Evolutionary conservation across 2,797 vertebrate genomes (phyloP).

Genomic region (Hylomyscus alleni): DNA sequence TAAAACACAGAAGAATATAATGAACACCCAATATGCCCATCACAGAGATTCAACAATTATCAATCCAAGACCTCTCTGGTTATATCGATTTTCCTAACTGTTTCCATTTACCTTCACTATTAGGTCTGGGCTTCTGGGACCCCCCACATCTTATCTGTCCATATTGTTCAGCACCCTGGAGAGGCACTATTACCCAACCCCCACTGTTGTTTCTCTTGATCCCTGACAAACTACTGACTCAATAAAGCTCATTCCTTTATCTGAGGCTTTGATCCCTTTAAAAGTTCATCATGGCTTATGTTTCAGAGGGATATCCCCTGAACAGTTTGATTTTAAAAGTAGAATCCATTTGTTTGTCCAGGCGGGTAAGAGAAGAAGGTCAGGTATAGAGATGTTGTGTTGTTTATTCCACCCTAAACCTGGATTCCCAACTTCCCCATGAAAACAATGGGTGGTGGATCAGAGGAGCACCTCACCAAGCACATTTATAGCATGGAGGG

Average conservation of each 20-base stretch:
- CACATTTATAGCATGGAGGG: not conserved
- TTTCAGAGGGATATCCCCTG: slow-evolving; percentile 21
- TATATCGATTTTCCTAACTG: not conserved
- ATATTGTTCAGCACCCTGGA: slow-evolving; percentile 12
- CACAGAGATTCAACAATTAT: slow-evolving; percentile 35
- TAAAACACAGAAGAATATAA: slow-evolving; percentile 17
- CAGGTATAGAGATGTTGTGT: not conserved
- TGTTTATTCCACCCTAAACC: slow-evolving; percentile 38
- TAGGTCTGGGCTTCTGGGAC: not conserved
- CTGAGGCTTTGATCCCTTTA: slow-evolving; percentile 39
- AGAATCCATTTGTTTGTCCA: slow-evolving; percentile 37
- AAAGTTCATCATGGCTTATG: slow-evolving; percentile 15
- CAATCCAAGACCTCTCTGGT: not conserved
- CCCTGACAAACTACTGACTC: slow-evolving; percentile 43
- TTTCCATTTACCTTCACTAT: not conserved
- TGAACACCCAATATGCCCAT: not conserved
- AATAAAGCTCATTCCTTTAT: slow-evolving; percentile 48
- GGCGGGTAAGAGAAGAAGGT: slow-evolving; percentile 18
- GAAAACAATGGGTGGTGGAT: not conserved
- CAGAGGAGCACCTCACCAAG: not conserved
- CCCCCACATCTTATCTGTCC: not conserved
- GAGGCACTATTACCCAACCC: slow-evolving; percentile 13
- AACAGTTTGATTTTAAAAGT: slow-evolving; percentile 57
- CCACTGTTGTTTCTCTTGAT: not conserved
- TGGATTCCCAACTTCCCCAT: not conserved